These are phyloP conservation scores for Nothura maculosa DNA, from an alignment of 2,797 vertebrate species.

Conservation along the genomic window DNA sequence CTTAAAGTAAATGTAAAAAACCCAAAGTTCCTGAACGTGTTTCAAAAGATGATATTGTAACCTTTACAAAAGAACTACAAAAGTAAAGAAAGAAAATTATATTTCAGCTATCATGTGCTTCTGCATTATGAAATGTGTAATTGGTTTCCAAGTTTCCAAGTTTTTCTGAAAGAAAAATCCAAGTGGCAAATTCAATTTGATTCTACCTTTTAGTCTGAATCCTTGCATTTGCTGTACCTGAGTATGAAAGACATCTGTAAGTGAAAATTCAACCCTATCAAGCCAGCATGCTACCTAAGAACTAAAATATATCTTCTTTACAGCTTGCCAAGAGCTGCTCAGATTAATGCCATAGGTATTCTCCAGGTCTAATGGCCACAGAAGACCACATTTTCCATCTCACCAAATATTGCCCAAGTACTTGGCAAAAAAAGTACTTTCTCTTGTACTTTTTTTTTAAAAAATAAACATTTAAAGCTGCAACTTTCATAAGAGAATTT, in stretches of 20 bases:
- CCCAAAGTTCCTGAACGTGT: neutral
- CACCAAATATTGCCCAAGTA: neutral
- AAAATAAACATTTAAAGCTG: neutral
- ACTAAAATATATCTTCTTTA: rapidly evolving
- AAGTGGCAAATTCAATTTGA: neutral
- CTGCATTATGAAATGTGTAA: constrained; percentile 48
- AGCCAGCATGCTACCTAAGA: neutral
- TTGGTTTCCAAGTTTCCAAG: neutral
- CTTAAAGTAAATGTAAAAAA: constrained; percentile 27
- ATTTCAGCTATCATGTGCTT: neutral
- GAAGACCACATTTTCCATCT: neutral
- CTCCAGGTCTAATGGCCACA: neutral
- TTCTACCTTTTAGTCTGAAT: neutral
- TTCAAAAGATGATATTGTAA: constrained; percentile 31
- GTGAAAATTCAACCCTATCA: neutral
- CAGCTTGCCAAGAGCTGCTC: neutral
- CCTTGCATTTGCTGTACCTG: neutral
- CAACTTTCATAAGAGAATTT: neutral
- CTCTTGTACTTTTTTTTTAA: neutral
- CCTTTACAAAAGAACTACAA: constrained; percentile 43
- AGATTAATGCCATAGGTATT: neutral
- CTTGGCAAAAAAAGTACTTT: neutral
- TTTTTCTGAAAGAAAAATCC: constrained; percentile 2
- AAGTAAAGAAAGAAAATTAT: constrained; percentile 40
- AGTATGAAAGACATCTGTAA: neutral